Conservation (phyloP, 1,140 invertebrate genomes). For the Nilaparvata lugens region DNA sequence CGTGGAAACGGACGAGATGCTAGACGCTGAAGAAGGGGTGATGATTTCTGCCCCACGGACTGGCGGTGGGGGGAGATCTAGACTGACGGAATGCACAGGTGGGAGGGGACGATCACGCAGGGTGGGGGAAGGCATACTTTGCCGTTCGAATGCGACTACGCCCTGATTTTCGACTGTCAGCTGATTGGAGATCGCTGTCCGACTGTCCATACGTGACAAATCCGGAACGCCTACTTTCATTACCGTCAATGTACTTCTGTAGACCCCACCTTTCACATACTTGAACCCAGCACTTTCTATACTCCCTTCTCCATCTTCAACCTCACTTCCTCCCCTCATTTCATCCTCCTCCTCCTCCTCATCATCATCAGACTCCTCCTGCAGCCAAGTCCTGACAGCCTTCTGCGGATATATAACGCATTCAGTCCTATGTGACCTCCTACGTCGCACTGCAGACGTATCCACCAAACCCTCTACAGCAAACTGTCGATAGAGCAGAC, state of each 20-base stretch:
- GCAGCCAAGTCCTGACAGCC: slow-evolving; percentile 32
- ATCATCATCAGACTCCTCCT: slow-evolving; percentile 28
- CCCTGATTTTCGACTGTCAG: slow-evolving; percentile 20
- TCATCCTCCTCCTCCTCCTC: slow-evolving; percentile 24
- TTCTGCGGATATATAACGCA: slow-evolving; percentile 37
- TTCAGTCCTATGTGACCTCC: slow-evolving; percentile 44
- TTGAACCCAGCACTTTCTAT: slow-evolving; percentile 7
- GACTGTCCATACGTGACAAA: slow-evolving; percentile 9
- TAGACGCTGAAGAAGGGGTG: not conserved
- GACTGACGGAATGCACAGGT: slow-evolving; percentile 41
- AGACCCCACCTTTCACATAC: not conserved
- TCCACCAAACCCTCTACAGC: slow-evolving; percentile 32
- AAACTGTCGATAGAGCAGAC: slow-evolving; percentile 56
- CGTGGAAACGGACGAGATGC: too few species aligned
- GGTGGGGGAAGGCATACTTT: slow-evolving; percentile 2
- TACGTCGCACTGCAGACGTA: slow-evolving; percentile 37
- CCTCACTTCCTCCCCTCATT: slow-evolving; percentile 33
- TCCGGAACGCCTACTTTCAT: slow-evolving; percentile 1
- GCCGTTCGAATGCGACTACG: not conserved
- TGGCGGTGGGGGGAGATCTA: slow-evolving; percentile 39
- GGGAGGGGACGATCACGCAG: not conserved
- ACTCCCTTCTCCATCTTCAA: slow-evolving; percentile 8
- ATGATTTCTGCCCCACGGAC: slow-evolving; percentile 36
- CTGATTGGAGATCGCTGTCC: not conserved
- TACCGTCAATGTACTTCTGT: slow-evolving; percentile 13